Percentiles rank a stretch among this genome's conserved stretches.
These are phyloP conservation scores for Spermophilus dauricus DNA, from an alignment of 2,113 vertebrate species.

Conservation along the genomic window DNA sequence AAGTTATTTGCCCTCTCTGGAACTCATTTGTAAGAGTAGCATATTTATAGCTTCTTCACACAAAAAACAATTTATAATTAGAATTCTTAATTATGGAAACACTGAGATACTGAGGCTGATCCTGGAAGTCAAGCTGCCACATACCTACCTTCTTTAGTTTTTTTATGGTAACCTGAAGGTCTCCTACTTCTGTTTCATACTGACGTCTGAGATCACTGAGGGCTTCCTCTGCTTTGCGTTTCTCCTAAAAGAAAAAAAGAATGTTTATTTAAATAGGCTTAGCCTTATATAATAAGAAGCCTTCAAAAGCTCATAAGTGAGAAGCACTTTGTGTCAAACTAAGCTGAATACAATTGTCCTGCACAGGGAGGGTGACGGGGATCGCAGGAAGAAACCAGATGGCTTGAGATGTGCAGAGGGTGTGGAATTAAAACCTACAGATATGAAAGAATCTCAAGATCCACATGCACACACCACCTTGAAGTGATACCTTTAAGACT, in stretches of 20 bases:
- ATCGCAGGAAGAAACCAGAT: background rate
- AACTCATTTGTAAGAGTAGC: background rate
- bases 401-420: background rate
- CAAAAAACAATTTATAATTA: background rate
- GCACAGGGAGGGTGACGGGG: background rate
- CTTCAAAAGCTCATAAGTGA: background rate
- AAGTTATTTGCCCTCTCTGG: background rate
- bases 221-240: conserved; percentile 90
- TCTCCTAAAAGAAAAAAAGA: conserved; percentile 89
- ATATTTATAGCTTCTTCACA: background rate
- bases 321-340: background rate
- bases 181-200: conserved; percentile 95
- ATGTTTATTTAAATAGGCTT: background rate
- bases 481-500: background rate
- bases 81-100: background rate
- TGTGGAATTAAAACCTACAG: background rate
- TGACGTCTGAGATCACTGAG: conserved; percentile 91
- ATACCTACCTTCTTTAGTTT: conserved; percentile 93
- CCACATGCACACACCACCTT: background rate
- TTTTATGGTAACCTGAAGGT: conserved; percentile 96
- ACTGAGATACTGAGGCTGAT: background rate
- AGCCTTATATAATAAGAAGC: background rate
- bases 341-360: background rate
- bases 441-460: background rate
- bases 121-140: background rate